Evolutionary conservation across 1,140 invertebrate species (phyloP).

Genomic region (Dinothrombium tinctorium): DNA sequence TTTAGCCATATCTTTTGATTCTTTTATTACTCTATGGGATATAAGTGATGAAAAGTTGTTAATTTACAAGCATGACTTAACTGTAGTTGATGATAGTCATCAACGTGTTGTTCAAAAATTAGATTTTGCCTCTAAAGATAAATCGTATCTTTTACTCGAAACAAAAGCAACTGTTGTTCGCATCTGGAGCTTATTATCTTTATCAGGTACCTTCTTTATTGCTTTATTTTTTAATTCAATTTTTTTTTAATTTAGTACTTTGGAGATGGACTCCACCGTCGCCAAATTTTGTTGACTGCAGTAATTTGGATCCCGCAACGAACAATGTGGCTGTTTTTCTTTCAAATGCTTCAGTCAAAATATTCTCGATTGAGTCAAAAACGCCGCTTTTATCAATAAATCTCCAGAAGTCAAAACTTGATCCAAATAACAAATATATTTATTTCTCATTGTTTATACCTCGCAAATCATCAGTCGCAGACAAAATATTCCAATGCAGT

Average conservation of each 20-base stretch:
- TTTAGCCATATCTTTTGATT: conserved; percentile 39
- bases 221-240: neutral
- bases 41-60: conserved; percentile 10
- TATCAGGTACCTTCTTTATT: neutral
- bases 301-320: neutral
- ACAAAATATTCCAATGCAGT: too few species aligned
- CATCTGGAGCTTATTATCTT: conserved; percentile 4
- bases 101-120: neutral
- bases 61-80: neutral
- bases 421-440: too few species aligned
- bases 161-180: neutral
- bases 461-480: too few species aligned
- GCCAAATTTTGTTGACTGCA: neutral
- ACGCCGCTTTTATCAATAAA: too few species aligned
- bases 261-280: neutral
- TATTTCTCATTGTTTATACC: too few species aligned
- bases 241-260: conserved; percentile 1
- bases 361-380: neutral
- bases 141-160: conserved; percentile 5
- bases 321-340: neutral
- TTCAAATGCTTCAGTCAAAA: neutral
- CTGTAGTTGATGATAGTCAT: neutral
- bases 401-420: too few species aligned
- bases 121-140: conserved; percentile 1
- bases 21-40: conserved; percentile 42